Percentiles rank a stretch among this genome's conserved stretches.
Conservation (phyloP, 2,888 invertebrate species). For the Aphodius sticticus region DNA sequence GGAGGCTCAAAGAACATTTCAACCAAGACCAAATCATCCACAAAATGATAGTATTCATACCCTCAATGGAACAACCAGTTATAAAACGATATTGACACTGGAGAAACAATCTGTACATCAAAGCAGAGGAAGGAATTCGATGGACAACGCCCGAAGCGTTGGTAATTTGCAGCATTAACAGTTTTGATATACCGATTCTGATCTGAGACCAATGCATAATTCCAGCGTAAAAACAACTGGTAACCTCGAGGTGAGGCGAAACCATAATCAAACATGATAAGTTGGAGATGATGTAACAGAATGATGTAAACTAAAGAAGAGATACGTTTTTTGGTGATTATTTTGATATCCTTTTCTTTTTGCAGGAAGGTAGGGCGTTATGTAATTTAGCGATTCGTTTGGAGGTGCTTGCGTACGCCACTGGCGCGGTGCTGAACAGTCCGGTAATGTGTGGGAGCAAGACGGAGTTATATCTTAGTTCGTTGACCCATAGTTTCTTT, state of each 20-base stretch:
- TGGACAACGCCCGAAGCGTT: background rate
- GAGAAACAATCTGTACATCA: background rate
- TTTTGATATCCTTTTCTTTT: background rate
- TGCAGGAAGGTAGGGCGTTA: constrained; percentile 5
- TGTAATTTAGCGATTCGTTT: constrained; percentile 27
- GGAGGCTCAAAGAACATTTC: too few species aligned
- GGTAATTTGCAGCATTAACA: background rate
- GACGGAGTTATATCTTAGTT: constrained; percentile 58
- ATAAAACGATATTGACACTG: background rate
- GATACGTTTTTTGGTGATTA: background rate
- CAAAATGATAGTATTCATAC: background rate
- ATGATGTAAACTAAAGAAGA: too few species aligned
- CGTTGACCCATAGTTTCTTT: constrained; percentile 62
- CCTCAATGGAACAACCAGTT: background rate
- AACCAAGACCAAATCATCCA: too few species aligned
- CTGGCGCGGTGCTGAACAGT: constrained; percentile 42
- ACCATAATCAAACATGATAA: background rate
- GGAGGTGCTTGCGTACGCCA: constrained; percentile 38
- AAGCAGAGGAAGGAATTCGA: background rate
- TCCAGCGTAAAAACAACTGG: background rate
- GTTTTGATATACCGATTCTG: background rate
- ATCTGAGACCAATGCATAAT: background rate
- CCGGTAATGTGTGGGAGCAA: constrained; percentile 57
- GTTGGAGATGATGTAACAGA: background rate
- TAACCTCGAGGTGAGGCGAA: background rate